phyloP scores from a whole-genome alignment of 2,888 invertebrate genomes.

The Oscheius sp. region DNA sequence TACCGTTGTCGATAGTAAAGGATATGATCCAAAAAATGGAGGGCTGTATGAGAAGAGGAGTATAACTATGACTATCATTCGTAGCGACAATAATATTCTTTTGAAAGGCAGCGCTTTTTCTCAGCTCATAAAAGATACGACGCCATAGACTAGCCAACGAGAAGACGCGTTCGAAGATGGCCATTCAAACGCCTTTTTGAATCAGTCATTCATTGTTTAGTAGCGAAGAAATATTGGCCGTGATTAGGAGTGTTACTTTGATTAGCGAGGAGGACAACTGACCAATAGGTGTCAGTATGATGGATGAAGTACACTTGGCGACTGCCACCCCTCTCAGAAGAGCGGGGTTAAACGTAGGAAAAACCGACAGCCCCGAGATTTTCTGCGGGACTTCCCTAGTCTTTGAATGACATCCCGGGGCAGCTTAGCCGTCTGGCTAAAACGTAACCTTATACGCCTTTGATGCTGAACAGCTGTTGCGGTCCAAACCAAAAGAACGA shows the following conservation, averaged over 20 bases:
- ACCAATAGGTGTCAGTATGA: conserved; percentile 30
- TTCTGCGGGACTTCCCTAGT: conserved; percentile 11
- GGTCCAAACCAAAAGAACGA: conserved; percentile 15
- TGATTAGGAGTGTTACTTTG: background rate
- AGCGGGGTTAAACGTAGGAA: conserved; percentile 19
- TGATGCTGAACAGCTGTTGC: conserved; percentile 24
- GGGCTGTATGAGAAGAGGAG: background rate
- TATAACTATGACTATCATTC: too few species aligned
- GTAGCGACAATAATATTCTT: too few species aligned
- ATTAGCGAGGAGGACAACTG: conserved; percentile 23
- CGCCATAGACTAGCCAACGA: too few species aligned
- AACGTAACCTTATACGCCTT: conserved; percentile 29
- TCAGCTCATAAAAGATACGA: background rate
- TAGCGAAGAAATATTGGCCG: too few species aligned
- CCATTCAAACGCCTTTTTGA: too few species aligned
- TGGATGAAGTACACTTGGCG: conserved; percentile 24
- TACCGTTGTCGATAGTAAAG: too few species aligned
- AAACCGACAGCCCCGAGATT: background rate
- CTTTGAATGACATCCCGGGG: conserved; percentile 18
- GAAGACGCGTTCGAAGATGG: too few species aligned
- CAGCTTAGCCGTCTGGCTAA: conserved; percentile 16
- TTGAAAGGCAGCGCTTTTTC: too few species aligned
- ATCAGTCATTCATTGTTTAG: too few species aligned
- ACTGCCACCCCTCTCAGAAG: conserved; percentile 9
- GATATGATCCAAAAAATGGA: too few species aligned